Evolutionary conservation across 2,888 invertebrate genomes (phyloP), one percentile per base, ranked within the genome.

Genomic region (Coleophora flavipennella): DNA sequence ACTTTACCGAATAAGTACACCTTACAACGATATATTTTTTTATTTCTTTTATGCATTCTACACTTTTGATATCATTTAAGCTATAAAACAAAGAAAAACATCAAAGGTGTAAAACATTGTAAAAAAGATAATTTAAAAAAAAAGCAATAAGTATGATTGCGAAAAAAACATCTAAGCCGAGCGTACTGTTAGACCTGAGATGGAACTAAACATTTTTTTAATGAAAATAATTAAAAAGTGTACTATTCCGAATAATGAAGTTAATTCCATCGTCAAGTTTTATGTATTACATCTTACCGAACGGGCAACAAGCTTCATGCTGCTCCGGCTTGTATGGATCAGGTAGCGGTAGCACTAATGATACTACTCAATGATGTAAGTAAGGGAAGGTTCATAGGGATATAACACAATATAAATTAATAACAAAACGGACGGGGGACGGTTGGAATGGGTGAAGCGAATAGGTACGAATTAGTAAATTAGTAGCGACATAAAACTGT

Each of bases 301-400:
- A 89, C 77, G 93, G 92, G 87, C 94, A 94, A 90, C 93, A 93
- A 85, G 92, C 92, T 87, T 94, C 94, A 87, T 94, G 94, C 90
- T 94, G 92, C 87, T 92, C 92, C 73, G 93, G 93, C 86, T 92
- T 92, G 81, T 91, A 89, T 75, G 93, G 93, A 85, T 93, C 91
- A 81, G 93, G 92, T 85, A 93, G 88, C 78, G 93, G 93, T 88
- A 93, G 87, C 75, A 91, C 90, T 85, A 91, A 88, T 73, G 88
- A 89, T 75, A 90, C 90, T 90, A 86, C 75, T 68, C 66, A 20
- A 69, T 75, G n/a, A n/a, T n/a, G n/a, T n/a, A n/a, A n/a, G 65
- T 73, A 71, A 72, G 67, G 66, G 74, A 63, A 58, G 57, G 67
- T 63, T 61, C 51, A 57, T 51, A 57, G 65, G 78, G 67, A 80